Percentiles rank a stretch among this genome's conserved stretches.
These are phyloP conservation scores for Brachymystax lenok DNA, from an alignment of 2,797 vertebrate species.

Conservation along the genomic window DNA sequence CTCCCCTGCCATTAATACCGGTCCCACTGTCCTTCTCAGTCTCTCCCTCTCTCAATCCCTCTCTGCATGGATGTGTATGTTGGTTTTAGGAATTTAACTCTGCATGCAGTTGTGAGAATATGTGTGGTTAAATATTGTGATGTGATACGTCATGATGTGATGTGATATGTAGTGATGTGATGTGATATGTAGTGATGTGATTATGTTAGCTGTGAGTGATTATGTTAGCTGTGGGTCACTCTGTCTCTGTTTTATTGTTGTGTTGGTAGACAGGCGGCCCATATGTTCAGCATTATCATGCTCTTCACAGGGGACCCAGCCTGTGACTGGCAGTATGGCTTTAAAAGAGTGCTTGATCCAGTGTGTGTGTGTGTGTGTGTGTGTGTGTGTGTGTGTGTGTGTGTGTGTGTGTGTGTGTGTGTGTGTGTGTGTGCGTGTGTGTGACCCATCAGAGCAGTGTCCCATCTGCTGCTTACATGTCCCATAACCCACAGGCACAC, in stretches of 20 bases:
- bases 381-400: neutral
- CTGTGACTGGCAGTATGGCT: neutral
- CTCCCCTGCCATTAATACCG: neutral
- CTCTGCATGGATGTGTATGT: neutral
- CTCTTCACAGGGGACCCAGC: neutral
- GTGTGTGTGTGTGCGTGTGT: too few relatives aligned
- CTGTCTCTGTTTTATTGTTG: conserved; percentile 4
- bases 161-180: neutral
- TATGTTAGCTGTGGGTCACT: neutral
- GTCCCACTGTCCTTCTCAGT: neutral
- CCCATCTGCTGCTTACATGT: neutral
- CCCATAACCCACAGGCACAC: neutral
- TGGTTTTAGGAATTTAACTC: neutral
- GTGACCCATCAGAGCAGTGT: neutral
- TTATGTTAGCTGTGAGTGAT: neutral
- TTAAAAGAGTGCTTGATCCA: neutral
- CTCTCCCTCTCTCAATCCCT: neutral
- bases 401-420: too few relatives aligned
- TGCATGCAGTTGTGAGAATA: neutral
- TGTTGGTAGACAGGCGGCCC: neutral
- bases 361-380: neutral
- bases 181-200: neutral
- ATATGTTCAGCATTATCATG: neutral
- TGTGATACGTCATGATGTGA: neutral
- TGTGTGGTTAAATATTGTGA: neutral